phyloP scores from a whole-genome alignment of 2,888 invertebrate genomes.

The Metellina segmentata region DNA sequence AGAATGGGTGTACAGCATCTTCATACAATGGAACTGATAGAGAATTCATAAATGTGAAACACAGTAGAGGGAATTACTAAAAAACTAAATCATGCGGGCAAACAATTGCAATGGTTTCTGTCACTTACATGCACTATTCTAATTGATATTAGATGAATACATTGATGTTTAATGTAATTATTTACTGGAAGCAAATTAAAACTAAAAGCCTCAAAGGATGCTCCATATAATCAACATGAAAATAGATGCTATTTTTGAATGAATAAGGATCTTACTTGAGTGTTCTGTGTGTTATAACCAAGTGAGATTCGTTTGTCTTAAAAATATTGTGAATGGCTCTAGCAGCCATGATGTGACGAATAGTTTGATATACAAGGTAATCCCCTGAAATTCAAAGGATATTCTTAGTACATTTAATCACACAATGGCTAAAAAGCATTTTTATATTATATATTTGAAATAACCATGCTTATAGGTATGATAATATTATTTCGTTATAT shows the following conservation, averaged over 20 bases:
- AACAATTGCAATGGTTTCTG: too few relatives aligned
- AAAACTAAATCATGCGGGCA: background rate
- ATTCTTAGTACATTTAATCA: background rate
- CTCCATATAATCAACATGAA: background rate
- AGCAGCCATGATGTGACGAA: conserved; percentile 76
- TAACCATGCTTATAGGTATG: too few relatives aligned
- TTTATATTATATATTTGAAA: too few relatives aligned
- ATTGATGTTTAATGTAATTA: too few relatives aligned
- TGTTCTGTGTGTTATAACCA: conserved; percentile 74
- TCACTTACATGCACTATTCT: too few relatives aligned
- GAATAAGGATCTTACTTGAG: conserved; percentile 64
- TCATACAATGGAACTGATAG: too few relatives aligned
- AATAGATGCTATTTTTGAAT: background rate
- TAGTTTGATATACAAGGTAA: conserved; percentile 75
- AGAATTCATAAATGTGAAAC: too few relatives aligned
- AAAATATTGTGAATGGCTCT: conserved; percentile 77
- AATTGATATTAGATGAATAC: too few relatives aligned
- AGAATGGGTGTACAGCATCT: too few relatives aligned
- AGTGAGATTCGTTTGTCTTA: conserved; percentile 75
- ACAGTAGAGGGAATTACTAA: background rate
- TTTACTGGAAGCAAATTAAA: too few relatives aligned
- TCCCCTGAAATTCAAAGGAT: conserved; percentile 59
- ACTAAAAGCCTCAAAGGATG: background rate
- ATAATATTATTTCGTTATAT: too few relatives aligned
- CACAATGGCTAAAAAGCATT: too few relatives aligned